Base-by-base conservation (phyloP, 2,888 invertebrate genomes). In the Xestia rhomboidea region DNA sequence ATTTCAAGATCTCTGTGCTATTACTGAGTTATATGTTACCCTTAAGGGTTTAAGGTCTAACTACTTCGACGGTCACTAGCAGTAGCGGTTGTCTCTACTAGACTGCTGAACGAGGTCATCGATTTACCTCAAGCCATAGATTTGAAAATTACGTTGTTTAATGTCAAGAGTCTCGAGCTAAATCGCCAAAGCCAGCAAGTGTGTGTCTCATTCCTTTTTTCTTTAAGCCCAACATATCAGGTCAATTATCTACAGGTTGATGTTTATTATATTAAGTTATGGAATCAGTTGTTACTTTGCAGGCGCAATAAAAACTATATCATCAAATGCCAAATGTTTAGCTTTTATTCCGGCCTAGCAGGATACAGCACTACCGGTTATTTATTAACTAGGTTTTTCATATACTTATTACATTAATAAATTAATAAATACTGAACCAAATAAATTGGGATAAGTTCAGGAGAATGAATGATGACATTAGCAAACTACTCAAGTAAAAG, bases 241-340 rank as follows among this genome's bases (percentile, higher is more conserved):
- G 18, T 51, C 24, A 51, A 24, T 51, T 27, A 51, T 38, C 1
- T 51, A 73, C 71, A 73, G 49, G 70, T 10, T 73, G 73, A 6
- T 68, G 5, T 18, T 38, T n/a, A 51, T 10, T n/a, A 1, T 18
- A 51, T 15, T 41, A 41, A 41, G 41, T 38, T 38, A 8, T 8
- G 10, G 38, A 38, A 38, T 38, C 38, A 38, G 10, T 38, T 7
- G 0, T 38, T 38, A 38, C 38, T 38, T 38, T 38, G 38, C 38
- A 38, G 38, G 8, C 38, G 38, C 8, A 3, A 38, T 38, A 38
- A 38, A 38, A 38, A 38, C 38, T 8, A 8, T 10, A 38, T 38
- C 38, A 8, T 38, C 1, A n/a, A n/a, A 38, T 38, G 38, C 38
- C 38, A 38, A 38, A 38, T 38, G 1, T 38, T 38, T 38, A 38